Evolutionary conservation across 2,888 invertebrate species (phyloP), one percentile per base, ranked within the genome.

Genomic region (Lomographa bimaculata): DNA sequence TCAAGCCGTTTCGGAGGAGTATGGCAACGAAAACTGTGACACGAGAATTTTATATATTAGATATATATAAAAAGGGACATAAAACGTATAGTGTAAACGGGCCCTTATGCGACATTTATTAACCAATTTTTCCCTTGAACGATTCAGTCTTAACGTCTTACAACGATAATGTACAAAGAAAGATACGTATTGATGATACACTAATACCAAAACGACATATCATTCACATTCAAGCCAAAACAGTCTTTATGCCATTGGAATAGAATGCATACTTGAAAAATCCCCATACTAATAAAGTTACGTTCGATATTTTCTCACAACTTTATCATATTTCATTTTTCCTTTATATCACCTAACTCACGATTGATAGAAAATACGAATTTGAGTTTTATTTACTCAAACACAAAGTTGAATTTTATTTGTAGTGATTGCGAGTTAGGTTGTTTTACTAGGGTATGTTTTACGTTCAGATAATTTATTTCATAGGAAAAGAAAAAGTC

Each of bases 111-210:
- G 65, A 76, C 72, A 80, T 82, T 79, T 82, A 83, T 83, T 81
- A 84, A 79, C 70, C 83, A 83, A 86, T 86, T 86, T 86, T 84
- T 82, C 83, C 75, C 79, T 74, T 70, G 75, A 85, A 77, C 81
- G 77, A 68, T 81, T 83, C 70, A 46, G 60, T 75, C 79, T 77
- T 86, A 84, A 86, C 83, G 65, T 78, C 59, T 78, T 78, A 79
- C 77, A 75, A 81, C 75, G 82, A 79, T 85, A 83, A 85, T 80
- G 66, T 60, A 75, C 72, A 67, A 60, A 71, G 74, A 79, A 81
- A 83, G 74, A 54, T 52, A 50, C 46, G 64, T 83, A 86, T 86
- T 84, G 84, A 84, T 80, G 79, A 77, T 60, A 48, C 18, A 36
- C 14, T 48, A 48, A 7, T 19, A 28, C 7, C 33, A 33, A 55